phyloP scores from a whole-genome alignment of 1,140 invertebrate species.

The Bombus haemorrhoidalis region DNA sequence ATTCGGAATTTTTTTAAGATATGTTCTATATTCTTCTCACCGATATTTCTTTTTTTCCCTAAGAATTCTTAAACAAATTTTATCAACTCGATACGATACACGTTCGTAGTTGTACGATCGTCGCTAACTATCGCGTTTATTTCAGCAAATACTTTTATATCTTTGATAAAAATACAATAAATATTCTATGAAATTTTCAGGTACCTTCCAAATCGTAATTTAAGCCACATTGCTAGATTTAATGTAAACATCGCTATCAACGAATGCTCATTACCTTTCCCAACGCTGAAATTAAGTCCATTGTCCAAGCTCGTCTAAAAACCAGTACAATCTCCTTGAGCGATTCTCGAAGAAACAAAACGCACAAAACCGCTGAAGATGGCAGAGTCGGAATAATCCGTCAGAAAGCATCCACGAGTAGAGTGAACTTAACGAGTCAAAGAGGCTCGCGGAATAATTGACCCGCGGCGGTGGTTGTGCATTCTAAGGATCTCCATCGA shows the following conservation, averaged over 20 bases:
- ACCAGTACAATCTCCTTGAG: not conserved
- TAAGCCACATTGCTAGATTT: no score
- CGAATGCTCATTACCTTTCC: no score
- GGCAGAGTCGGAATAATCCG: not conserved
- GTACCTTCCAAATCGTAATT: not conserved
- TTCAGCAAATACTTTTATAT: not conserved
- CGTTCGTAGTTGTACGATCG: not conserved
- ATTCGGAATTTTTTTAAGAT: not conserved
- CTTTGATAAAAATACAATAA: not conserved
- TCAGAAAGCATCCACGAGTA: not conserved
- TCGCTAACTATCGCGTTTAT: not conserved
- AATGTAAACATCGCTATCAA: not conserved
- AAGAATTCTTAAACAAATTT: no score
- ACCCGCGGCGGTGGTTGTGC: conserved; percentile 18
- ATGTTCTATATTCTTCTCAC: no score
- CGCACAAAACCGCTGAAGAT: not conserved
- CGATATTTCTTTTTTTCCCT: no score
- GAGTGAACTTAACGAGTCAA: conserved; percentile 12
- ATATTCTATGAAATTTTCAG: not conserved
- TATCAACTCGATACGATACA: no score
- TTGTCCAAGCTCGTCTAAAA: not conserved
- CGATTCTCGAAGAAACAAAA: not conserved
- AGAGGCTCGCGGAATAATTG: conserved; percentile 20
- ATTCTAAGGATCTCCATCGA: conserved; percentile 18
- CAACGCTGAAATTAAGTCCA: not conserved